Conservation (phyloP, 2,797 vertebrate species). For the Loris lydekkerianus region DNA sequence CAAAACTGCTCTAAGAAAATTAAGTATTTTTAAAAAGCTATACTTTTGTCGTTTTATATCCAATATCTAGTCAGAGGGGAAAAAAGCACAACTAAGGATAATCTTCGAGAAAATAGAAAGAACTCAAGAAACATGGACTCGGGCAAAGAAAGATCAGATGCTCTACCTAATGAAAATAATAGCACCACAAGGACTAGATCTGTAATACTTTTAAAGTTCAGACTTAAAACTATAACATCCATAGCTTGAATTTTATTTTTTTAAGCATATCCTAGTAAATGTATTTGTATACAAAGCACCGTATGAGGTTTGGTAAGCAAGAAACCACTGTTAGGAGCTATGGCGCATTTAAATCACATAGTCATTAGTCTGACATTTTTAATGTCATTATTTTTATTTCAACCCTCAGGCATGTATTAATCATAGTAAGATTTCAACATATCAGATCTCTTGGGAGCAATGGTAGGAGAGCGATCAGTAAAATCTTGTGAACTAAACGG, state of each 20-base stretch:
- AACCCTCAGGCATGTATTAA: not conserved
- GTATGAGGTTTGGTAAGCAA: not conserved
- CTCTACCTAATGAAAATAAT: not conserved
- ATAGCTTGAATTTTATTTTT: not conserved
- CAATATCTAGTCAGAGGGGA: not conserved
- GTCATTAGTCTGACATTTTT: not conserved
- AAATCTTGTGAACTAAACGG: not conserved
- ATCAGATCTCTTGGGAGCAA: not conserved
- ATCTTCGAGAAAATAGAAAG: not conserved
- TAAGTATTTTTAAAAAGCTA: not conserved
- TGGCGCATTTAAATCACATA: not conserved
- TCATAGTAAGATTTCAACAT: not conserved
- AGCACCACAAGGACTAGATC: not conserved
- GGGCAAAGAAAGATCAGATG: not conserved
- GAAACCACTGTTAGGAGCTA: not conserved
- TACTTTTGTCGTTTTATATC: not conserved
- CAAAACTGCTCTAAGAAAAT: not conserved
- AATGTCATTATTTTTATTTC: not conserved
- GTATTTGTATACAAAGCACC: not conserved
- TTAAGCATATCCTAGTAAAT: not conserved
- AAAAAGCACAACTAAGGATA: not conserved
- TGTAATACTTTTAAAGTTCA: not conserved
- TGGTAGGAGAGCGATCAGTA: not conserved
- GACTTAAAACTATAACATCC: not conserved
- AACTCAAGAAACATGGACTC: not conserved